Evolutionary conservation across 53 echinoderm and acorn worm species (phyloP), one percentile per base, ranked within the genome.

Genomic region (Mesocentrotus franciscanus): DNA sequence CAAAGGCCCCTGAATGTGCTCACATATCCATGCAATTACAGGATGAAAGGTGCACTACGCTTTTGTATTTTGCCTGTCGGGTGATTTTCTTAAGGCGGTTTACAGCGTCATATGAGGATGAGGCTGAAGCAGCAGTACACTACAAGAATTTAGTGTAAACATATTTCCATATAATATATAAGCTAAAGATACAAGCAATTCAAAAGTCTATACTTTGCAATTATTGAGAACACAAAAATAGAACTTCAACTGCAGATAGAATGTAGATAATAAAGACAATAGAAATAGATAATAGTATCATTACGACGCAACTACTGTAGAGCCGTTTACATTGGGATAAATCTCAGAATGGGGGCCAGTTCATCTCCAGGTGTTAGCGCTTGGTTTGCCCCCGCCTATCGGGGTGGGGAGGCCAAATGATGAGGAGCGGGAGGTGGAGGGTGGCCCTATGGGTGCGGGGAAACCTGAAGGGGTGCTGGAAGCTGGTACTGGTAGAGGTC

Each of bases 321-420:
- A 42, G 57, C 85, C 85, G 13, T 56, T 8, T 14, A 13, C 42
- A 17, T 36, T 35, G 57, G 26, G 57, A 85, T 9, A 24, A 85
- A 87, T 13, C 36, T 79, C 3, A n/a, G 1, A 33, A 14, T 18
- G 34, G n/a, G 10, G 2, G 61, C 59, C 30, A 18, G 91, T 68
- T 92, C 56, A 94, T 94, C 95, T 94, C 95, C 95, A 94, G 1
- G 95, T 66, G 87, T 68, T 94, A 12, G 95, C 68, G 55, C 89
- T 71, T 10, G 95, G 95, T 85, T 94, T 94, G 66, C 95, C 95
- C 9, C 89, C 95, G 2, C 95, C 95, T 61, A 94, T 94, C 20
- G 95, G 95, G 24, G 95, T 94, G 8, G 95, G 95, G 49, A 94
- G 95, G 18, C 85, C 87, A n/a, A 85, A 85, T 18, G 70, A 68